phyloP scores from a whole-genome alignment of 1,140 invertebrate genomes.

The Rhagoletis pomonella region DNA sequence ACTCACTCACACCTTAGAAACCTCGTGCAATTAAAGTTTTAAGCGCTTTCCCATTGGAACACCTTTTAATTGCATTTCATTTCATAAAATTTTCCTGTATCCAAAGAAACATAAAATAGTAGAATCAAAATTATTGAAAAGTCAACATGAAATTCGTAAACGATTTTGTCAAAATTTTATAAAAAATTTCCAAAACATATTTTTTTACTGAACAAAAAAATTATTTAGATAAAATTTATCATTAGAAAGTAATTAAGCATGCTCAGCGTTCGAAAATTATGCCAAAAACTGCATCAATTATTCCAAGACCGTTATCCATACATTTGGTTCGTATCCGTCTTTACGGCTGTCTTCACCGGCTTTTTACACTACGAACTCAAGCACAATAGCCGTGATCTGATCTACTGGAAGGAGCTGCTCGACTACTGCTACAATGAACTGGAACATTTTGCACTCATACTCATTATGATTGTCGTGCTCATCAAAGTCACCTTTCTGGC shows the following conservation, averaged over 20 bases:
- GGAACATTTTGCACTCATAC: conserved; percentile 63
- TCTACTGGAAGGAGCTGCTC: conserved; percentile 65
- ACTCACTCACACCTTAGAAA: no score
- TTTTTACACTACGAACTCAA: conserved; percentile 68
- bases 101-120: no score
- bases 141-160: conserved; percentile 12
- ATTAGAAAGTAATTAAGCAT: conserved; percentile 56
- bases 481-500: conserved; percentile 54
- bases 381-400: conserved; percentile 64
- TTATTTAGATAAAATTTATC: conserved; percentile 4
- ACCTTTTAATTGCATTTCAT: no score
- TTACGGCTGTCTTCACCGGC: conserved; percentile 61
- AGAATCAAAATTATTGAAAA: neutral
- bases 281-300: conserved; percentile 59
- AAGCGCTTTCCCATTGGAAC: no score
- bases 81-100: no score
- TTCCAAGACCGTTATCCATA: conserved; percentile 64
- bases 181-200: conserved; percentile 40
- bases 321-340: conserved; percentile 62
- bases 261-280: conserved; percentile 62
- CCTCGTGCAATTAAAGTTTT: no score
- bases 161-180: conserved; percentile 37
- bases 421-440: conserved; percentile 61
- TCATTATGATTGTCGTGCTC: conserved; percentile 58
- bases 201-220: conserved; percentile 29